Base-by-base conservation (phyloP, 1,140 invertebrate species). In the Asbolus verrucosus region DNA sequence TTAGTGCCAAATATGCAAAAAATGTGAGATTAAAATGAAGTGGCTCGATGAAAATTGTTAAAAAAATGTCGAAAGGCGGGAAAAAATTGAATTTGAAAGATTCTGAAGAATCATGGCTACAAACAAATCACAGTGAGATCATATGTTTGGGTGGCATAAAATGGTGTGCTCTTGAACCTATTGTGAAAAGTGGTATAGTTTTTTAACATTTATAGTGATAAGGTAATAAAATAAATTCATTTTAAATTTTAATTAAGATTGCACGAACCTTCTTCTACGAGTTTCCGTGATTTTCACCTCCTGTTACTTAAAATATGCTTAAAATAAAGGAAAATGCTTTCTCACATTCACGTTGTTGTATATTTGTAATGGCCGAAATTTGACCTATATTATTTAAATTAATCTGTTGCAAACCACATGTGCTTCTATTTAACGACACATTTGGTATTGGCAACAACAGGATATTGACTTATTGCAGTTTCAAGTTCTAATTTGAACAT, bases 121-220 rank as follows among this genome's bases (percentile, higher is more conserved):
- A 77, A 76, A 76, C 77, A 77, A 76, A 76, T 74, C 70, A n/a
- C n/a, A 46, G 31, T 69, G 67, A 71, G 71, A 78, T 79, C 77
- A 79, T 78, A 74, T 79, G 77, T 79, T 78, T 77, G 70, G 72
- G 75, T 79, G 78, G 75, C 75, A 76, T 73, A 77, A 78, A 78
- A 77, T 79, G 75, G 74, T 78, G 76, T 78, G 74, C 70, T 77
- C 65, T 75, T 75, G 68, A 72, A 71, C 61, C 61, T 39, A 21
- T 39, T 39, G 61, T 63, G 61, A 39, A 38, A 38, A 63, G 33
- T 63, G 61, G 36, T 27, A 63, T 63, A 41, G 61, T 63, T 63
- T 62, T 63, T 63, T 41, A 63, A 62, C 15, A n/a, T 62, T 62
- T 39, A 15, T 62, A 62, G 31, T 62, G 31, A 62, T 62, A 36